Percentiles rank a stretch among this genome's conserved stretches.
Conservation (phyloP, 2,113 vertebrate genomes). For the Brachypodius melanocephalos region DNA sequence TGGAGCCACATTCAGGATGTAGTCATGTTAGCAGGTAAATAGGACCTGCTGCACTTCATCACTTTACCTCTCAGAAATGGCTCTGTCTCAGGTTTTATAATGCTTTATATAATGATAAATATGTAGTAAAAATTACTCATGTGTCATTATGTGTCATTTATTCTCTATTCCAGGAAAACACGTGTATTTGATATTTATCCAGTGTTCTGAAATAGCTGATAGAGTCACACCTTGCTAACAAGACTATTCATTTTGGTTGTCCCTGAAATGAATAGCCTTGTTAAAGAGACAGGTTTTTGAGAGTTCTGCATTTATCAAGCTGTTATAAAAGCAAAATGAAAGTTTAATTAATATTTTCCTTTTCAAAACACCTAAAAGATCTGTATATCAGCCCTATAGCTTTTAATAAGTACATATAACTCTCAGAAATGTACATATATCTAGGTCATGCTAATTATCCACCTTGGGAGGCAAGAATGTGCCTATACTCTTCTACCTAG, state of each 20-base stretch:
- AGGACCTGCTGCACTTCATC: not conserved
- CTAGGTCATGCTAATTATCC: conserved; percentile 51
- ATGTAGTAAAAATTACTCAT: not conserved
- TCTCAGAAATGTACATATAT: conserved; percentile 33
- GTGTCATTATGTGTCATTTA: not conserved
- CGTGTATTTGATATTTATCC: not conserved
- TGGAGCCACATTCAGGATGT: not conserved
- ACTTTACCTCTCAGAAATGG: not conserved
- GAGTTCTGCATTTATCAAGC: not conserved
- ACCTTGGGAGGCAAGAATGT: conserved; percentile 11
- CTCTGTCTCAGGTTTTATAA: not conserved
- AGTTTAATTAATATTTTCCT: conserved; percentile 1
- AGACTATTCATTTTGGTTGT: not conserved
- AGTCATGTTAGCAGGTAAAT: not conserved
- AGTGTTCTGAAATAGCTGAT: not conserved
- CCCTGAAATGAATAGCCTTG: not conserved
- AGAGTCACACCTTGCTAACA: not conserved
- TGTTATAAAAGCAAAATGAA: not conserved
- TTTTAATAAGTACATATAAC: conserved; percentile 21
- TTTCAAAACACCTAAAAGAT: not conserved
- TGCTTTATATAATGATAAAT: not conserved
- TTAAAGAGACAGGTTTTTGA: not conserved
- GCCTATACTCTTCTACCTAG: not conserved
- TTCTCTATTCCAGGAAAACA: not conserved
- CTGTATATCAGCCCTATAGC: not conserved